Evolutionary conservation across 2,113 vertebrate species (phyloP), one percentile per base, ranked within the genome.

Genomic region (Mixornis gularis): DNA sequence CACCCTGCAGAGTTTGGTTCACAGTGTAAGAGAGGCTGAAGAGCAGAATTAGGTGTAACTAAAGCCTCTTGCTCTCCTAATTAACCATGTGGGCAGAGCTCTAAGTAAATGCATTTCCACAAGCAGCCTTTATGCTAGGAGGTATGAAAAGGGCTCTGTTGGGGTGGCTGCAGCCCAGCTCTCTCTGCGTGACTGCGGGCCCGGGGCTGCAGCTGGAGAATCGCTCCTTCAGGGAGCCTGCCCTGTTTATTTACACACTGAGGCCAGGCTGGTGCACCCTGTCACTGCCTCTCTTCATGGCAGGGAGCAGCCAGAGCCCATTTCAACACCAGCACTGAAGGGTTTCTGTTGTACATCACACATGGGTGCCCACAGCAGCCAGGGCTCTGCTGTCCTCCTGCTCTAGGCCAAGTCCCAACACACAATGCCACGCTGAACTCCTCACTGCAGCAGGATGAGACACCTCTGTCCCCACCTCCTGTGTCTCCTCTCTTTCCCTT

Each of bases 121-220:
- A 95, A 96, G 93, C 91, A 46, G 59, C 73, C 93, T 82, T 95
- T 91, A 71, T 96, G 77, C 83, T 34, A 13, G 52, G 85, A 79
- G 70, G 4, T 5, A 93, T 94, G 83, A 97, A 96, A 96, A 95
- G 94, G 74, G 59, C 66, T 92, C 90, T 95, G 95, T 97, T 95
- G 44, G 29, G 15, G 16, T 1, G 29, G 63, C 81, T 82, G n/a
- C 56, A 38, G 85, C 74, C 77, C 79, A 27, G 78, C 7, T 9
- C 60, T 73, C 58, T 27, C 30, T 11, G 49, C 3, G 1, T 79
- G 92, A 88, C 65, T 18, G 26, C 1, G 0, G 38, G 82, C 14
- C 13, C 13, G 0, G 3, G 17, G 25, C 34, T 64, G 70, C 8
- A 3, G 7, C 20, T 27, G 46, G 48, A 85, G 94, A 62, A 44